Evolutionary conservation across 2,797 vertebrate genomes (phyloP).

Genomic region (Gymnopithys bicolor): DNA sequence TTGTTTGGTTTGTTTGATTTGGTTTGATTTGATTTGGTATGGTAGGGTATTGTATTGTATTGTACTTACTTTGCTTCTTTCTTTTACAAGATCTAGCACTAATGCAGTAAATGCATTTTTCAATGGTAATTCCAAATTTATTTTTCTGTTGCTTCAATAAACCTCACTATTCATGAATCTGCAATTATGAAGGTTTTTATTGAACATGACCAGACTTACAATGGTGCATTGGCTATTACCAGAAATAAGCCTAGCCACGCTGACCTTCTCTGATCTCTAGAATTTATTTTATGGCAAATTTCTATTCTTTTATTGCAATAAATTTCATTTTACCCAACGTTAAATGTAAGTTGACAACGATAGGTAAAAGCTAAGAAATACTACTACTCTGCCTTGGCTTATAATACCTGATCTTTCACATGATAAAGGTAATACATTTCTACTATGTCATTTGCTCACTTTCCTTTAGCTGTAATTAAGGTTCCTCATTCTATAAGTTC

Average conservation of each 20-base stretch:
- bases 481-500: neutral
- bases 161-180: neutral
- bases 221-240: neutral
- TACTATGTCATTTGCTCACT: neutral
- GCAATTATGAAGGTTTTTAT: neutral
- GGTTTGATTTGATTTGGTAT: too few relatives aligned
- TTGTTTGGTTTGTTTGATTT: too few relatives aligned
- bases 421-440: neutral
- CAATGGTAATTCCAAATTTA: neutral
- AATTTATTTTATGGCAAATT: neutral
- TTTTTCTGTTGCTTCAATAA: neutral
- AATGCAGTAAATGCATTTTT: neutral
- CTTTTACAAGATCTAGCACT: neutral
- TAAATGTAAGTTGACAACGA: neutral
- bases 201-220: rapidly evolving
- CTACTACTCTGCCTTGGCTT: neutral
- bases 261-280: neutral
- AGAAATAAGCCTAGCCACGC: neutral
- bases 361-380: neutral
- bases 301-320: neutral
- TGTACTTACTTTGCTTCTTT: neutral
- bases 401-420: neutral
- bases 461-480: neutral
- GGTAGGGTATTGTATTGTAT: too few relatives aligned
- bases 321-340: neutral